A percentile compares a stretch with the other conserved stretches of the same genome.
phyloP scores from a whole-genome alignment of 2,113 vertebrate species.

The Dasyornis broadbenti region DNA sequence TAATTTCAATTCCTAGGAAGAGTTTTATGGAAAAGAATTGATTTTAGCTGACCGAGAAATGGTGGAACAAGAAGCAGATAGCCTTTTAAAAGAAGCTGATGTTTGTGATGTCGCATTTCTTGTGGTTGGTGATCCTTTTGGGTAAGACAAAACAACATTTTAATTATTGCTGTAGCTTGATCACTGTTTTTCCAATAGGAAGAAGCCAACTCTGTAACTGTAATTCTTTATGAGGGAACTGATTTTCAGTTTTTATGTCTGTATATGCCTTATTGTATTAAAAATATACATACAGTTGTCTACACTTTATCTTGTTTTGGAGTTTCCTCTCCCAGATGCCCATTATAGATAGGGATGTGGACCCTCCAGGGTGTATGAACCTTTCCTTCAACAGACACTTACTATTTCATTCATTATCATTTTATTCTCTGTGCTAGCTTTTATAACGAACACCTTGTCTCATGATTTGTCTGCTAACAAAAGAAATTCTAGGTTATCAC shows the following conservation, averaged over 20 bases:
- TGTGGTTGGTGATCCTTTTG: slow-evolving; percentile 96
- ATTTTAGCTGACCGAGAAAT: slow-evolving; percentile 91
- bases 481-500: not conserved
- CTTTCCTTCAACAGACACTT: not conserved
- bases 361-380: not conserved
- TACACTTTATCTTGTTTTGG: not conserved
- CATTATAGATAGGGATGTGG: not conserved
- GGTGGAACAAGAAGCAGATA: slow-evolving; percentile 90
- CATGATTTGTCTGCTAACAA: not conserved
- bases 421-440: not conserved
- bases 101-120: slow-evolving; percentile 87
- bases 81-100: slow-evolving; percentile 86
- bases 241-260: not conserved
- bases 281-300: not conserved
- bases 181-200: not conserved
- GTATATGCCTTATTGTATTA: not conserved
- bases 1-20: slow-evolving; percentile 79
- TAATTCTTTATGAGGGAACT: not conserved
- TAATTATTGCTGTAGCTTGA: not conserved
- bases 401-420: not conserved
- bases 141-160: slow-evolving; percentile 76
- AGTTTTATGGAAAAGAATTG: slow-evolving; percentile 90
- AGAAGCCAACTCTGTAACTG: not conserved
- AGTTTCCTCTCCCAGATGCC: not conserved
- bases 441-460: not conserved